phyloP scores from a whole-genome alignment of 2,888 invertebrate genomes.

The Xylocampa areola region DNA sequence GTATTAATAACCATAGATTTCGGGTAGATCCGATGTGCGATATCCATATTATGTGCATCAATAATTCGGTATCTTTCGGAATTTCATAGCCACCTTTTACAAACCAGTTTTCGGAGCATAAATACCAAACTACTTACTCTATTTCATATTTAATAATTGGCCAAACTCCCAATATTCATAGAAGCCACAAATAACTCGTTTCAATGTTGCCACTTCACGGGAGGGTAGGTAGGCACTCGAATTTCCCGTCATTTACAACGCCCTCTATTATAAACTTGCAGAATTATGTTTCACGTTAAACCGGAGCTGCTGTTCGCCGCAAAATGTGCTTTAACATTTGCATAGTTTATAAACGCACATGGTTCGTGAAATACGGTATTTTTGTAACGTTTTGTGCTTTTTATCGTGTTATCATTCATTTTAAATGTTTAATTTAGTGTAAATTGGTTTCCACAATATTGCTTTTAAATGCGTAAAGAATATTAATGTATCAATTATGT shows the following conservation, averaged over 20 bases:
- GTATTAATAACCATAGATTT: too few species aligned
- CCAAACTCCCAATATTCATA: slow-evolving; percentile 26
- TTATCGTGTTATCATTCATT: background rate
- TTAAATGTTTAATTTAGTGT: too few species aligned
- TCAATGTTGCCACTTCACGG: background rate
- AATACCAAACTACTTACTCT: too few species aligned
- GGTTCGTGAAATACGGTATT: background rate
- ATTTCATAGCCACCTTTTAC: too few species aligned
- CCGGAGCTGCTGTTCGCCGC: slow-evolving; percentile 8
- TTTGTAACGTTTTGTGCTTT: slow-evolving; percentile 13
- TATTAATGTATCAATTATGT: too few species aligned
- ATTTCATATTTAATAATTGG: slow-evolving; percentile 18
- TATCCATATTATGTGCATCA: too few species aligned
- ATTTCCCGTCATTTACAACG: slow-evolving; percentile 22
- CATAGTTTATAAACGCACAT: slow-evolving; percentile 30
- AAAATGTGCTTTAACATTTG: slow-evolving; percentile 33
- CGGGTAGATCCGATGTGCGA: too few species aligned
- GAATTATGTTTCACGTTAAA: slow-evolving; percentile 38
- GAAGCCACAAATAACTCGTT: background rate
- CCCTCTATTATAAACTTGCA: slow-evolving; percentile 43
- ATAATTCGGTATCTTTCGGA: too few species aligned
- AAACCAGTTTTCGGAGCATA: too few species aligned
- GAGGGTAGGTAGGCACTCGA: slow-evolving; percentile 1
- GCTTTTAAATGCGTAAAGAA: too few species aligned
- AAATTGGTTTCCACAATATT: too few species aligned